Evolutionary conservation across 1,140 invertebrate species (phyloP), one percentile per base, ranked within the genome.

Genomic region (Sinonovacula constricta): DNA sequence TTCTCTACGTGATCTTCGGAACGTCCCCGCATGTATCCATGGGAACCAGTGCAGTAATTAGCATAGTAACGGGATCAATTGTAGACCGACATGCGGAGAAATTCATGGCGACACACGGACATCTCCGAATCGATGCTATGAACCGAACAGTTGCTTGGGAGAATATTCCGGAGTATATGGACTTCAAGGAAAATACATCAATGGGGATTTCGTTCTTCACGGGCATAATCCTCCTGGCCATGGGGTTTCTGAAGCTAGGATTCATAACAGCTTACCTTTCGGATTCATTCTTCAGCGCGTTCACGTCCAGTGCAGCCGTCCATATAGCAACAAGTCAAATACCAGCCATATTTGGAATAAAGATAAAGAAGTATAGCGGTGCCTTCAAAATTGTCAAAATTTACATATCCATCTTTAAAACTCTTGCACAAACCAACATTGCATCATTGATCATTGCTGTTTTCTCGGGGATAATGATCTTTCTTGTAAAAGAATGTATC

Each of bases 251-350:
- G 18, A 93, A 95, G 28, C 91, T 98, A 65, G 97, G 97, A 3
- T 94, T 95, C 31, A 92, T 98, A 70, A 95, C 95, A 15, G 94
- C 95, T 0, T 92, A 98, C 45, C 92, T 99, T 10, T 97, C 96
- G 0, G 96, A 98, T 86, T 95, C 96, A 0, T 92, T 99, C 77
- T 95, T 98, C 0, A 96, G 94, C 81, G 96, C 96, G 0, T 98
- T 98, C 87, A 98, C 96, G 0, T 97, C 96, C 0, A 97, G 95
- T 0, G 96, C 97, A 2, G 96, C 96, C 0, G 91, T 97, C 68
- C 96, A 98, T 85, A 97, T 98, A 14, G 91, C 97, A n/a, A 94
- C 94, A 0, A 97, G 96, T 4, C 97, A 98, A 91, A 91, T 98
- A 1, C 97, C 96, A 88, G 95, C 97, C 89, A 92, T 98, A 0